Conservation (phyloP, 1,140 invertebrate genomes). For the Temnothorax longispinosus region DNA sequence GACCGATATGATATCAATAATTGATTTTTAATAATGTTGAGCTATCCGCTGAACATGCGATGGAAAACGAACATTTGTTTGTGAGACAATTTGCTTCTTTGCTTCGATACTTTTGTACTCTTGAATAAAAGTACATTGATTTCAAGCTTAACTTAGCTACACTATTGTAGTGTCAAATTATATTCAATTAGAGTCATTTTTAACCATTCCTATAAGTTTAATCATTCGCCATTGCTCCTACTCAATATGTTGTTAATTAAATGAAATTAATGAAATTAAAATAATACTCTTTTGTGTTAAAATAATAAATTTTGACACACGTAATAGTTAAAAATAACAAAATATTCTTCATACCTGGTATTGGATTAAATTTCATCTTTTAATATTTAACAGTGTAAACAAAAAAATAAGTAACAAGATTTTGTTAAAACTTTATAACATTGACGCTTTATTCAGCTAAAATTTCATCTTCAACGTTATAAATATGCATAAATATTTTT, state of each 20-base stretch:
- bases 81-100: background rate
- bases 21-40: conserved; percentile 6
- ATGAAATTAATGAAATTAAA: no score
- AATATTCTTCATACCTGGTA: no score
- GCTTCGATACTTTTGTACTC: background rate
- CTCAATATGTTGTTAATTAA: no score
- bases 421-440: background rate
- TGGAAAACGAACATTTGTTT: background rate
- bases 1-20: background rate
- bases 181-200: no score
- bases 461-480: background rate
- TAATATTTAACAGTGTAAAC: no score
- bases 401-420: background rate
- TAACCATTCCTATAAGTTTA: no score
- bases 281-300: no score
- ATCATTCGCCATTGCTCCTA: no score
- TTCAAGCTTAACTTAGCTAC: background rate
- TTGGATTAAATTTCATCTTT: no score
- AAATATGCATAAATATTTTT: background rate
- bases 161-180: no score
- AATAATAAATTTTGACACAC: background rate
- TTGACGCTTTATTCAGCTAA: background rate
- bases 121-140: background rate
- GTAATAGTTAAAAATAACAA: no score
- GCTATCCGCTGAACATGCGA: background rate